Base-by-base conservation (phyloP, 2,888 invertebrate species). In the Nebria salina region DNA sequence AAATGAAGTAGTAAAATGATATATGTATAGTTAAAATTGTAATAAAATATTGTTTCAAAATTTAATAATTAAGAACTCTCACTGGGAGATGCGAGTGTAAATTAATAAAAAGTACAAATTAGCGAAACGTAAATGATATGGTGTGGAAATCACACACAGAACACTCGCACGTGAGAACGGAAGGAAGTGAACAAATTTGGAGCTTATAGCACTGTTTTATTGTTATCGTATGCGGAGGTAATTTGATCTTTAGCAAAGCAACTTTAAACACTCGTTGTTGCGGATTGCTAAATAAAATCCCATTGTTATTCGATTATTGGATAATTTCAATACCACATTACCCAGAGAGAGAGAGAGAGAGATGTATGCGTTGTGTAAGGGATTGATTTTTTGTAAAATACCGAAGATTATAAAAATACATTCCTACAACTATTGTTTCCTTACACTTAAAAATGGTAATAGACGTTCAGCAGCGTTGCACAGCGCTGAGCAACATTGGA, bases 151-250 rank as follows among this genome's bases (percentile, higher is more conserved):
- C 54, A 54, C 54, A 54, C 54, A 54, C 54, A 54, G 7, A 43
- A 13, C 54, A 54, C 54, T 54, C 54, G 4, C 54, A 54, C 70
- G 70, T 70, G 70, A 70, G 70, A 65, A 34, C 66, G 79, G 79
- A 79, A 79, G 79, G 79, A 79, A 75, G 54, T 79, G 65, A 79
- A 79, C 79, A 79, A 79, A 79, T 26, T 79, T 65, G 54, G 64
- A 20, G 34, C 68, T 72, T 13, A 54, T 54, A 54, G 54, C 54
- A 54, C 54, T 54, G 54, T 54, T 54, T 70, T 70, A 20, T 11
- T 73, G 65, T 73, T 73, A 73, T 73, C 73, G 41, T 8, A 43
- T 41, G 43, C 20, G 15, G 15, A 73, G 25, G 65, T 64, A 73
- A 77, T 77, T 77, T 65, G 65, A 77, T 77, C 77, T 77, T 73